Evolutionary conservation across 53 echinoderm and acorn worm species (phyloP), one percentile per base, ranked within the genome.

Genomic region (Holothuria leucospilota): DNA sequence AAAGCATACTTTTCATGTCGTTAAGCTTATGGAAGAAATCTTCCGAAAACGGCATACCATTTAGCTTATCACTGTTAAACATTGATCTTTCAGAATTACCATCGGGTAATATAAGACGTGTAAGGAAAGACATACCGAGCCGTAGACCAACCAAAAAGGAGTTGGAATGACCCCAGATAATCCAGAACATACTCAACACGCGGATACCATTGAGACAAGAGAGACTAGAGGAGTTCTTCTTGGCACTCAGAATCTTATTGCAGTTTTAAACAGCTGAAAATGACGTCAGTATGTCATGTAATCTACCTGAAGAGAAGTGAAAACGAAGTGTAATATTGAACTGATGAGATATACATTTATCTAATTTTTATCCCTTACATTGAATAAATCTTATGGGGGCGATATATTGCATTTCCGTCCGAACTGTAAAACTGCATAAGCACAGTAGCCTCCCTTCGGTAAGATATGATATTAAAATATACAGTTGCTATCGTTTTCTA

Each of bases 141-240:
- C 70, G 30, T 21, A 38, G 70, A 40, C 27, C 16, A 38, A 70
- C 0, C 27, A 29, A 6, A 39, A 77, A 77, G 26, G 41, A 51
- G 56, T 49, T 77, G 27, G n/a, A 42, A 77, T 77, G 78, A 23
- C 78, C 78, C 78, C 78, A 77, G 18, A 77, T 77, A 51, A 77
- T 49, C 78, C 78, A 77, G 51, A 77, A 46, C 78, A 77, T 77
- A 51, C 78, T 77, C 16, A 77, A 25, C 2, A 77, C 78, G 20
- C 78, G 38, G 10, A 77, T 77, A 21, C 78, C 78, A 51, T 77
- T 77, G 46, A 77, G 28, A 12, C 46, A 21, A n/a, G 23, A 10
- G 2, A 77, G 42, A 18, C 51, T 77, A 8, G 20, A 8, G 7
- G 78, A 52, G 28, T 28, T 77, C 51, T 38, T 42, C n/a, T 77